Evolutionary conservation across 2,797 vertebrate species (phyloP).

Genomic region (Synanceia verrucosa): DNA sequence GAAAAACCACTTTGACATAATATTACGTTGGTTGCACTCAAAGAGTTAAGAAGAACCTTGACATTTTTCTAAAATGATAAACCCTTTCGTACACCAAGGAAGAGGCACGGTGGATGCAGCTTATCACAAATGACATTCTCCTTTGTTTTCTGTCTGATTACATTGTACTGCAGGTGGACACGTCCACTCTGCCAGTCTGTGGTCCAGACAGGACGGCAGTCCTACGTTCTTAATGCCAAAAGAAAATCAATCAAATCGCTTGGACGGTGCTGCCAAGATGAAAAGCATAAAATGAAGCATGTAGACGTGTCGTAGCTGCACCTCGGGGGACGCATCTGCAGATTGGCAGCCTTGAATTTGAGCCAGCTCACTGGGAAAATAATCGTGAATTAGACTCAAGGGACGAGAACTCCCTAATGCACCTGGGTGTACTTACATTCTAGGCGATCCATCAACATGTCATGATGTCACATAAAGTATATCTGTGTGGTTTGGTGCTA

Average conservation of each 20-base stretch:
- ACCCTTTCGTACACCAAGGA: too few relatives aligned
- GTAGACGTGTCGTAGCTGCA: constrained; percentile 47
- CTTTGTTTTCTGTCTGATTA: background rate
- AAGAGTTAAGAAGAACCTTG: too few relatives aligned
- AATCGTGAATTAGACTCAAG: background rate
- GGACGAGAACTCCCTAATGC: constrained; percentile 28
- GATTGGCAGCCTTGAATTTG: constrained; percentile 22
- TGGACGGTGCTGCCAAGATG: constrained; percentile 5
- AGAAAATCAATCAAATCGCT: constrained; percentile 27
- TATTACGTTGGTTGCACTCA: too few relatives aligned
- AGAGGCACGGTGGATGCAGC: background rate
- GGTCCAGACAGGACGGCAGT: background rate
- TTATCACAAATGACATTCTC: background rate
- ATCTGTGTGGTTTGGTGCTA: constrained; percentile 9
- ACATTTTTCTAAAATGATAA: background rate
- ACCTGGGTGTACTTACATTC: constrained; percentile 25
- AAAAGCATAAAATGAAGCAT: constrained; percentile 42
- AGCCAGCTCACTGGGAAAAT: constrained; percentile 17
- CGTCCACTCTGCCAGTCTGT: background rate
- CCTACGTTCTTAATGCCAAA: constrained; percentile 6
- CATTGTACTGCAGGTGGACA: background rate
- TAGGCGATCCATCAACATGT: background rate
- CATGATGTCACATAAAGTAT: background rate
- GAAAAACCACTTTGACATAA: too few relatives aligned
- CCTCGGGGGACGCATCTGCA: constrained; percentile 36